A percentile compares a stretch with the other conserved stretches of the same genome.
phyloP scores from a whole-genome alignment of 2,797 vertebrate genomes.

The Acrossocheilus fasciatus region DNA sequence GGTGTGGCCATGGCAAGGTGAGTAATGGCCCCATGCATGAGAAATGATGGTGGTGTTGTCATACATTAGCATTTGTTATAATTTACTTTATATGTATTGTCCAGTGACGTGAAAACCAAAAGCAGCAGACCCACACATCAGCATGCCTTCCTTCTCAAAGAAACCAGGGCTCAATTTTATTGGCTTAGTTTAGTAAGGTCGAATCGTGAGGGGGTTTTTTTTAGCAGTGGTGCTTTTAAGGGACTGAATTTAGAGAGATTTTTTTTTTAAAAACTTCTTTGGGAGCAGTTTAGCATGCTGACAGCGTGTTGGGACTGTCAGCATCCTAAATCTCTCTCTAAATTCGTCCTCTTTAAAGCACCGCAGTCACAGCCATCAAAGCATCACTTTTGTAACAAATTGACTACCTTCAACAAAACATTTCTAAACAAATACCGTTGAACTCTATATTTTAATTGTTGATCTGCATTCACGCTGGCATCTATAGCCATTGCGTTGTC shows the following conservation, averaged over 20 bases:
- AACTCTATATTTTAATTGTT: neutral
- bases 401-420: neutral
- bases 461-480: neutral
- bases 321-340: neutral
- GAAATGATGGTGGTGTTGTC: neutral
- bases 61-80: neutral
- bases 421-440: neutral
- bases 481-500: neutral
- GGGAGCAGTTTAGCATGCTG: neutral
- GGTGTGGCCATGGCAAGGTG: slow-evolving; percentile 96
- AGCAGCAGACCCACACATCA: neutral
- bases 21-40: slow-evolving; percentile 47
- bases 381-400: slow-evolving; percentile 12
- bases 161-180: neutral
- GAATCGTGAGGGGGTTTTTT: neutral
- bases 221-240: neutral
- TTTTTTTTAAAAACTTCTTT: neutral
- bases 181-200: neutral
- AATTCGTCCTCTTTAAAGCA: neutral
- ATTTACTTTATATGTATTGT: neutral
- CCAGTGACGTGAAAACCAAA: neutral
- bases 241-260: neutral
- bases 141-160: neutral
- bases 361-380: neutral
- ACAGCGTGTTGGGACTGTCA: slow-evolving; percentile 13